Evolutionary conservation across 2,797 vertebrate species (phyloP).

Genomic region (Lepilemur ruficaudatus): DNA sequence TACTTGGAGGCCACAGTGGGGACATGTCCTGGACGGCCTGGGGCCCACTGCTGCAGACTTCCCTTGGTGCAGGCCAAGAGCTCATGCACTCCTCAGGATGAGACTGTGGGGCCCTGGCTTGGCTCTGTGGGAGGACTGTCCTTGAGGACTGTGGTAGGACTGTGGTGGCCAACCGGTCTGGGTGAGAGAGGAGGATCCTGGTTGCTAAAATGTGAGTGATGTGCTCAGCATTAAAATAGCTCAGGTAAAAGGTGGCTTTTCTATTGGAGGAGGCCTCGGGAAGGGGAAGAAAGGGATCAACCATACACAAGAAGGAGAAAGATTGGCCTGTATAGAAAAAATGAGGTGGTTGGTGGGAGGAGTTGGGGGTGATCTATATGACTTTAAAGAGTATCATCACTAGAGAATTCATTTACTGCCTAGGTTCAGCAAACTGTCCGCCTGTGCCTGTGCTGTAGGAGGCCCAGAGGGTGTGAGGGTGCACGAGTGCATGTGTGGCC

Average conservation of each 20-base stretch:
- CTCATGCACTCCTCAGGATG: background rate
- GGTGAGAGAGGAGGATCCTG: background rate
- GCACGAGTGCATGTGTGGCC: background rate
- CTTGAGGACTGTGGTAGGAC: background rate
- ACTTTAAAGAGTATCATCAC: background rate
- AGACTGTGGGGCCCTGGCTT: background rate
- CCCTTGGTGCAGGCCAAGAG: too few relatives aligned
- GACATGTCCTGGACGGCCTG: too few relatives aligned
- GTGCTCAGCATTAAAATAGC: background rate
- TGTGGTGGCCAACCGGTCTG: background rate
- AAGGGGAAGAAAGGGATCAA: background rate
- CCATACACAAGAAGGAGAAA: background rate
- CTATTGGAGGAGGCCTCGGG: background rate
- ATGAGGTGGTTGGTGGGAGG: background rate
- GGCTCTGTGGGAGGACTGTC: background rate
- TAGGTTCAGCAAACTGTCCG: background rate
- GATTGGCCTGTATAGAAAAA: background rate
- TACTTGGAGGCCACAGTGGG: too few relatives aligned
- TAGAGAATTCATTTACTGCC: background rate
- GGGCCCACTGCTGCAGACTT: too few relatives aligned
- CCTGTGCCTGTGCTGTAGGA: too few relatives aligned
- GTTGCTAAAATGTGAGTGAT: background rate
- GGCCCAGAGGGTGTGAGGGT: background rate
- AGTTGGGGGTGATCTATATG: background rate
- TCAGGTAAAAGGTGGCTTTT: background rate